Base-by-base conservation (phyloP, 2,888 invertebrate genomes). In the Noctuana brunneofusca region DNA sequence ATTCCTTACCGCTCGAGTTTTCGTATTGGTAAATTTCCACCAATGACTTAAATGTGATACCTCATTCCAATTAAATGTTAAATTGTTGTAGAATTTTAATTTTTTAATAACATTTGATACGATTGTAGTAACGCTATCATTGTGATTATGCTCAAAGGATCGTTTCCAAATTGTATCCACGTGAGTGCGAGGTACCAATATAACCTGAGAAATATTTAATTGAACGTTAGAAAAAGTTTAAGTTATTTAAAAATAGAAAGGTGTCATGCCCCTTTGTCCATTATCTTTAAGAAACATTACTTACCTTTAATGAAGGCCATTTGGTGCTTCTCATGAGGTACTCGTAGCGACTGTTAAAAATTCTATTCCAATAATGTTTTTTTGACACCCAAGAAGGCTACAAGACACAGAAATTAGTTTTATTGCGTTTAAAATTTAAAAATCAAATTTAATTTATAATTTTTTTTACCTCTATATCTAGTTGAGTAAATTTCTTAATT, bases 1-100 rank as follows among this genome's bases (percentile, higher is more conserved):
- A 0, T 27, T 38, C 56, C 80, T 78, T 77, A 89, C 89, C 75
- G 69, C 66, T 59, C 87, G 80, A 68, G 72, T 86, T 71, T 79
- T 88, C 18, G 76, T 76, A 0, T 81, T 73, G 1, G 86, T 75
- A 8, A 65, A 73, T 68, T 78, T 81, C 89, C 89, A 90, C 89
- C 89, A 90, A 9, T 75, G 68, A 63, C 88, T 87, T 54, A 90
- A 72, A 72, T 89, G 89, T 3, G 89, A 87, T 11, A 90, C 79
- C 68, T 90, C 89, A 65, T 89, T 84, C 89, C 89, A 90, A 32
- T 79, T 81, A 64, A 89, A 89, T 3, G 88, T 89, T 14, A 89
- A 70, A 58, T 85, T 84, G 8, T 68, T 66, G 66, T 89, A 90
- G 64, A 84, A 89, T 49, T 86, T 83, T n/a, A 90, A 68, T 60